Evolutionary conservation across 2,113 vertebrate species (phyloP).

Genomic region (Halcyon malimbica): DNA sequence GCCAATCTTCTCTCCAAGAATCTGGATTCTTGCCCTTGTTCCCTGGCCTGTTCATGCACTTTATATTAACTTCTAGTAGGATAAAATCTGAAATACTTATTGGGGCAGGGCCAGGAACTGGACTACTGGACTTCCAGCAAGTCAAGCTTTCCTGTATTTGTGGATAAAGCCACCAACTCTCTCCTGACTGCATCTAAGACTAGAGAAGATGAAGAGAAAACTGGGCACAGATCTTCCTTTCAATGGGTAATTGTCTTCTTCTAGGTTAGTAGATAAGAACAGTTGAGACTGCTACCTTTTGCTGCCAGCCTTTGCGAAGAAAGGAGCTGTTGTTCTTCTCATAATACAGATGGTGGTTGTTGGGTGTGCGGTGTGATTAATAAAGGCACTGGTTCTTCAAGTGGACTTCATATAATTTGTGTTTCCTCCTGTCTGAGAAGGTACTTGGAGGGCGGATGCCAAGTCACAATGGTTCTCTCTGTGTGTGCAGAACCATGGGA

Average conservation of each 20-base stretch:
- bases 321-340: neutral
- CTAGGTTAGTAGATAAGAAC: neutral
- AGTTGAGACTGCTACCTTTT: neutral
- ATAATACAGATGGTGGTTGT: neutral
- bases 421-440: neutral
- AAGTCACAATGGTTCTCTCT: neutral
- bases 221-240: neutral
- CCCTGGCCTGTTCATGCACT: neutral
- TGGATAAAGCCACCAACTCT: neutral
- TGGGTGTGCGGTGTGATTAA: neutral
- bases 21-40: neutral
- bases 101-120: neutral
- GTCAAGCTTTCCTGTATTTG: neutral
- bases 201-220: neutral
- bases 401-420: neutral
- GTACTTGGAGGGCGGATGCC: neutral
- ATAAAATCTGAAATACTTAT: neutral
- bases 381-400: neutral
- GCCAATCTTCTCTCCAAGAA: neutral
- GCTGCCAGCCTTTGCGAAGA: neutral
- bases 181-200: neutral
- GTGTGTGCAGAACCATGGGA: neutral
- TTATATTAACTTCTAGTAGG: neutral
- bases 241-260: neutral
- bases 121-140: neutral